Evolutionary conservation across 2,888 invertebrate species (phyloP), one percentile per base, ranked within the genome.

Genomic region (Hanleya hanleyi): DNA sequence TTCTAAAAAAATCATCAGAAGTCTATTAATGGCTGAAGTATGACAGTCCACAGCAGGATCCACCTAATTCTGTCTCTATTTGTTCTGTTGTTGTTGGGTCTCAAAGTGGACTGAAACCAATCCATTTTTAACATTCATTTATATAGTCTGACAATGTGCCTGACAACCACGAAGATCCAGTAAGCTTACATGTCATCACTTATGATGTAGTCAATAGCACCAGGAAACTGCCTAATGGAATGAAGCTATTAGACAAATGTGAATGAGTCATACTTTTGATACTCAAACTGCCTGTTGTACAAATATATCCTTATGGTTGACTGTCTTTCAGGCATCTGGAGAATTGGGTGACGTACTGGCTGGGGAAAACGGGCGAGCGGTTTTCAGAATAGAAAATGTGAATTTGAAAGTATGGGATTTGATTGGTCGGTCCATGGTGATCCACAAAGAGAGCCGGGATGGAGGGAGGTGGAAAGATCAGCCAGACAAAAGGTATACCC

Each of bases 351-450:
- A 92, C 77, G 92, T 95, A 71, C 83, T 88, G 4, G 94, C 93
- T 0, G 92, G 93, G 82, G 86, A 91, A n/a, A 90, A 91, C 80
- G 95, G 95, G 0, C 91, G 95, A 83, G 93, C 94, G 36, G 91
- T 91, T 72, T 95, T 95, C 87, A 91, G 94, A 75, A 92, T 94
- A 80, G 91, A 93, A 75, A 93, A 94, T 86, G 90, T 84, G 7
- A 80, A 92, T 29, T 78, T 95, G 9, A 93, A 95, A 90, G 93
- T 97, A 2, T 86, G 86, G 81, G 89, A 91, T 47, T 78, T 91
- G 38, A 94, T 61, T 92, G 91, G 91, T 37, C 92, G 96, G 68
- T 95, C 96, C 0, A 91, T 96, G 61, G 95, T 95, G 0, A 92
- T 97, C 4, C 94, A 86, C 73, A 67, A 79, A 66, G 77, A 81